phyloP scores from a whole-genome alignment of 1,140 invertebrate species.

The Caenorhabditis inopinata region DNA sequence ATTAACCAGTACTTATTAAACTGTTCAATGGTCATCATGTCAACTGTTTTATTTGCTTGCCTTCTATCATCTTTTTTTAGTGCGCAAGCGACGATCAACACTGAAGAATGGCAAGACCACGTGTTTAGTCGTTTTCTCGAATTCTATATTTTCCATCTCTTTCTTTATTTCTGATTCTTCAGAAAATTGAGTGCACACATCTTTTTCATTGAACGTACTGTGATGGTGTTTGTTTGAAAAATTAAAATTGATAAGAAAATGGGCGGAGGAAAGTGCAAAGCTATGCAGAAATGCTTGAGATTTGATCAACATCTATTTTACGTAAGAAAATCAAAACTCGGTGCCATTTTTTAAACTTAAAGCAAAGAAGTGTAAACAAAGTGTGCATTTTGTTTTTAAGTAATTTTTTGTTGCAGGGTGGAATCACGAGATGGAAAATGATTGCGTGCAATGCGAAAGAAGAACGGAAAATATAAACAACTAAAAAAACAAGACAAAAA shows the following conservation, averaged over 20 bases:
- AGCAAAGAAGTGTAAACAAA: too few relatives aligned
- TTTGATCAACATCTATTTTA: too few relatives aligned
- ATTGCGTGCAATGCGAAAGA: too few relatives aligned
- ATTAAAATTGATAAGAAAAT: background rate
- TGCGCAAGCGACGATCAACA: background rate
- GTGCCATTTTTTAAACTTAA: too few relatives aligned
- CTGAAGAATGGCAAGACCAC: constrained; percentile 12
- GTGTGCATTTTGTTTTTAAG: too few relatives aligned
- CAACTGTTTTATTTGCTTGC: background rate
- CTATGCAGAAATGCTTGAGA: background rate
- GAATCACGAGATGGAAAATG: too few relatives aligned
- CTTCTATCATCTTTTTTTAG: background rate
- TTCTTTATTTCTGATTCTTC: background rate
- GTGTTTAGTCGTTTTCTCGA: constrained; percentile 14
- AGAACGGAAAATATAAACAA: too few relatives aligned
- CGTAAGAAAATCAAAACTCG: too few relatives aligned
- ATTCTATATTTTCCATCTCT: background rate
- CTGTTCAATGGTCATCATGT: constrained; percentile 14
- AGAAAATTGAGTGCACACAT: constrained; percentile 3
- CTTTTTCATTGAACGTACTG: constrained; percentile 28
- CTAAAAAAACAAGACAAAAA: too few relatives aligned
- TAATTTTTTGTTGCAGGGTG: too few relatives aligned
- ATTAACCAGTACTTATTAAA: too few relatives aligned
- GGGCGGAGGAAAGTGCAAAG: background rate
- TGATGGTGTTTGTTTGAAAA: constrained; percentile 22